These are phyloP conservation scores for Agonopterix alstromeriana DNA, from an alignment of 2,888 invertebrate genomes.

Conservation along the genomic window DNA sequence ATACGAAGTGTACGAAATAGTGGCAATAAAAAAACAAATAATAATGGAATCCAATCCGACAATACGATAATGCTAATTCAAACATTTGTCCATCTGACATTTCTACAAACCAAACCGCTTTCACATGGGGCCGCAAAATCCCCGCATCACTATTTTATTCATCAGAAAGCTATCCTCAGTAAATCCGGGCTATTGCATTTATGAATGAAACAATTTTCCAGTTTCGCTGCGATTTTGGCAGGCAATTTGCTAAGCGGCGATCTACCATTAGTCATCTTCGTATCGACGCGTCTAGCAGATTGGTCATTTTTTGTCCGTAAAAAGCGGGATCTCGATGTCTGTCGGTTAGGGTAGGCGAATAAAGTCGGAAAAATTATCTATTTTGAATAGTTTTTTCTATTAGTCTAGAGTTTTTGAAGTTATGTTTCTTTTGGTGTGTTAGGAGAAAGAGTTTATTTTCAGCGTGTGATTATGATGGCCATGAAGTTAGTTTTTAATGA, in stretches of 20 bases:
- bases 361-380: slow-evolving; percentile 26
- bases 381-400: slow-evolving; percentile 8
- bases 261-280: slow-evolving; percentile 65
- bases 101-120: slow-evolving; percentile 22
- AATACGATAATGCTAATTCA: slow-evolving; percentile 28
- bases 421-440: no score
- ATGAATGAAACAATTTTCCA: slow-evolving; percentile 74
- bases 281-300: slow-evolving; percentile 57
- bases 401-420: no score
- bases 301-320: slow-evolving; percentile 64
- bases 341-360: slow-evolving; percentile 34
- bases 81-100: slow-evolving; percentile 42
- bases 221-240: slow-evolving; percentile 58
- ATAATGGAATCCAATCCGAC: slow-evolving; percentile 11
- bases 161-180: slow-evolving; percentile 49
- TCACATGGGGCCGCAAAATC: slow-evolving; percentile 49
- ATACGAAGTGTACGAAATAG: no score
- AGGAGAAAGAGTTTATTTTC: no score
- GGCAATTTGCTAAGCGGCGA: slow-evolving; percentile 65
- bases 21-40: background rate
- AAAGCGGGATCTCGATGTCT: slow-evolving; percentile 34
- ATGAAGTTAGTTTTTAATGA: no score
- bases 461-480: no score
- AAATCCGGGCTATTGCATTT: slow-evolving; percentile 64
- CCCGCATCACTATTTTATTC: slow-evolving; percentile 52